Evolutionary conservation across 2,888 invertebrate species (phyloP), one percentile per base, ranked within the genome.

Genomic region (Mycalesis mineus): DNA sequence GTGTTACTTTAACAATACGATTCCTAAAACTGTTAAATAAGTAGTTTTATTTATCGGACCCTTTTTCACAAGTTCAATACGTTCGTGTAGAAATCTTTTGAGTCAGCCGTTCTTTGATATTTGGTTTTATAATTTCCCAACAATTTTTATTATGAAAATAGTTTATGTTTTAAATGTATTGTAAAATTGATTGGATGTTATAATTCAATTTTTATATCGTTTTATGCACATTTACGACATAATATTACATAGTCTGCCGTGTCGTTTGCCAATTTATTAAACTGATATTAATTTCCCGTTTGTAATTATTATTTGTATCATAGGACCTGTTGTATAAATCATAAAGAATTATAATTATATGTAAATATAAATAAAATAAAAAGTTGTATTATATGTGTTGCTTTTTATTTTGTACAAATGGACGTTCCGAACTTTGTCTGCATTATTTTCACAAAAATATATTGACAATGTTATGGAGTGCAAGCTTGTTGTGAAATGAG

Each of bases 301-400:
- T 14, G 13, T 28, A 45, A 41, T 17, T 31, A 13, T 37, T 39
- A 14, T n/a, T 37, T 37, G 6, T n/a, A 17, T 8, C 2, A 14
- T 7, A 49, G 13, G 22, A 6, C 13, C 8, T 49, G 49, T 49
- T 49, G 39, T 39, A 39, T 49, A 39, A 39, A 49, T 13, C 1
- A 39, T 1, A 28, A 39, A 49, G 8, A 49, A 39, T 11, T 33
- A 48, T 39, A 11, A 11, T 29, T 15, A 22, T 48, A 37, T 49
- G 49, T 49, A 49, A 37, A 49, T 49, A 49, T 49, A 28, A 49
- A 49, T 13, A 9, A 49, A 49, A 39, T 49, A 37, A 49, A 49
- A 33, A 9, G 49, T 49, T 49, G 49, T 49, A 49, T 47, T 47
- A 47, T 6, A 33, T 11, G 9, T 5, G 14, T 31, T 9, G 15